A percentile compares a stretch with the other conserved stretches of the same genome.
Evolutionary conservation across 2,888 invertebrate species (phyloP).

Genomic region (Campoletis raptor): DNA sequence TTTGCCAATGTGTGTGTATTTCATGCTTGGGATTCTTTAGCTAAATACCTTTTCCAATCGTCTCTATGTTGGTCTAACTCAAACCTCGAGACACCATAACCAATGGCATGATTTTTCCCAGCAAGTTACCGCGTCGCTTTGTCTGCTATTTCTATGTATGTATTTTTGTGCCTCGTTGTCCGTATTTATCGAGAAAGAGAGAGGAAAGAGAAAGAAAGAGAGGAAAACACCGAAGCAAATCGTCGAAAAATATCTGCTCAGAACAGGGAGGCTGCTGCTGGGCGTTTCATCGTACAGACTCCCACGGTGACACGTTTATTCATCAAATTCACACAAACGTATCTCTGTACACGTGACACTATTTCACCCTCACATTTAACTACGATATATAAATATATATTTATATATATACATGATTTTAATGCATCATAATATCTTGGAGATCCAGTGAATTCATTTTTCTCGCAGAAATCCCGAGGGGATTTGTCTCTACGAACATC

Average conservation of each 20-base stretch:
- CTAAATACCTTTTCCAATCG: conserved; percentile 54
- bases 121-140: conserved; percentile 48
- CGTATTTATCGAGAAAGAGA: conserved; percentile 17
- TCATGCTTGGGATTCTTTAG: conserved; percentile 44
- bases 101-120: conserved; percentile 64
- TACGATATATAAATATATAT: conserved; percentile 8
- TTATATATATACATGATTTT: conserved; percentile 11
- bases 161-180: conserved; percentile 27
- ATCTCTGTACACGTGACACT: conserved; percentile 10
- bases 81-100: conserved; percentile 53
- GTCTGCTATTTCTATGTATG: neutral
- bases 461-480: conserved; percentile 37
- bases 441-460: conserved; percentile 46
- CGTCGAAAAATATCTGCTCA: conserved; percentile 71
- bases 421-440: conserved; percentile 38
- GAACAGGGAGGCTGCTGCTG: conserved; percentile 60
- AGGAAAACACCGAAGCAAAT: conserved; percentile 74
- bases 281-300: conserved; percentile 72
- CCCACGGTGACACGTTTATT: conserved; percentile 75
- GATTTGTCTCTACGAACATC: conserved; percentile 31
- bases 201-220: conserved; percentile 52
- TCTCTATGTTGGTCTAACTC: conserved; percentile 57
- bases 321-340: conserved; percentile 67
- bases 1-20: conserved; percentile 52
- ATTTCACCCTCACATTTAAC: conserved; percentile 27